A percentile compares a stretch with the other conserved stretches of the same genome.
Conservation (phyloP, 2,113 vertebrate species). For the Rhea americana region DNA sequence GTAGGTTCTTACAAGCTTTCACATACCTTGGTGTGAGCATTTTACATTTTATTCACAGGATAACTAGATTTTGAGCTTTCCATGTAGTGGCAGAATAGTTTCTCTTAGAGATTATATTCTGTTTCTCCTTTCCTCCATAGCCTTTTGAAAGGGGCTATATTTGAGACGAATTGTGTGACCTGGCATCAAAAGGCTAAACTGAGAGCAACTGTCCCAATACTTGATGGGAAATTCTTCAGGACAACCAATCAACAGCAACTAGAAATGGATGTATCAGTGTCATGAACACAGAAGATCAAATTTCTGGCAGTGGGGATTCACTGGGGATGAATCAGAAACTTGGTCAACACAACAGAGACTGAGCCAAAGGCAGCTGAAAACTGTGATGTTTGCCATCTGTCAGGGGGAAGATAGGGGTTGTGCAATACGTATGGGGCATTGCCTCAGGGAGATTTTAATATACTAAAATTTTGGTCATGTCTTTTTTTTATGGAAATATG, state of each 20-base stretch:
- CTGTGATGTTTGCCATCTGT: too few species aligned
- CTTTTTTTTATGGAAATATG: not conserved
- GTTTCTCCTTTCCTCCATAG: not conserved
- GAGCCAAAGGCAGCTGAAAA: not conserved
- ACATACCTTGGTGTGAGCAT: not conserved
- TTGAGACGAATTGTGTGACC: not conserved
- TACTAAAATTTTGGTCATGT: not conserved
- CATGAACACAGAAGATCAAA: not conserved
- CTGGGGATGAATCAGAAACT: too few species aligned
- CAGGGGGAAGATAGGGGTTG: not conserved
- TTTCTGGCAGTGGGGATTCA: not conserved
- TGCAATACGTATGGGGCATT: accelerated
- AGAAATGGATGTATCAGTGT: not conserved
- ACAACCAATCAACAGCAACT: not conserved
- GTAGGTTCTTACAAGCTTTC: not conserved
- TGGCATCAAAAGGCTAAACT: not conserved
- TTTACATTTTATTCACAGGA: not conserved
- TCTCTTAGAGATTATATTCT: not conserved
- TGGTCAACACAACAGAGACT: too few species aligned
- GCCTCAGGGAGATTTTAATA: not conserved
- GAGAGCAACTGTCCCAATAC: not conserved
- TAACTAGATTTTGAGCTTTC: not conserved
- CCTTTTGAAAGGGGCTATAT: not conserved
- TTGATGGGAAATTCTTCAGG: not conserved
- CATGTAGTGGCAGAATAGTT: not conserved